Base-by-base conservation (phyloP, 2,888 invertebrate species). In the Deilephila porcellus region DNA sequence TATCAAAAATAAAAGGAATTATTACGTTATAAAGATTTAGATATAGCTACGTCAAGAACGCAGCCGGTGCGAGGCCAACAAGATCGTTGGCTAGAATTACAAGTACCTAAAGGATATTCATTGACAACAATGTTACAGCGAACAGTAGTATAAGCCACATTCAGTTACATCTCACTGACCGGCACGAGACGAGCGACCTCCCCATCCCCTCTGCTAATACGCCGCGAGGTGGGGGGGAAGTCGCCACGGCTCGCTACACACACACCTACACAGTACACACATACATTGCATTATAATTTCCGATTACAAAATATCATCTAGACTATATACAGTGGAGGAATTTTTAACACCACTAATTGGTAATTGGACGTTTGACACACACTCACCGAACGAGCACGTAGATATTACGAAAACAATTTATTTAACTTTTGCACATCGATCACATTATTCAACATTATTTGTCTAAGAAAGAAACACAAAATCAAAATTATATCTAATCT, bases 311-410 rank as follows among this genome's bases (percentile, higher is more conserved):
- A 86, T 86, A 89, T 83, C 74, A 84, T 85, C 87, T 90, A 90
- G 87, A 88, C 86, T 87, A 90, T 92, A 93, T 92, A 93, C 93
- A 93, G 93, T 90, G 89, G 93, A 93, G 94, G 93, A 93, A 94
- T 91, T 86, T 45, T 25, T 78, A 80, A 78, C 81, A 85, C 79
- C 83, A 87, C 87, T 90, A 88, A 91, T 87, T 85, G 85, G 84
- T 91, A 90, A 91, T 91, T 93, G 93, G 93, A 93, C 93, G 91
- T 90, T 89, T 90, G 87, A 88, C 83, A 88, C 77, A 82, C 77
- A 82, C 81, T 79, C 81, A 76, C 81, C 64, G 72, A 81, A 76
- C 79, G 76, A 82, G 77, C 79, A 85, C 82, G 73, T 78, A 74
- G 74, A 80, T 75, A 74, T 74, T 75, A 64, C 25, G 70, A 79